Evolutionary conservation across 2,113 vertebrate genomes (phyloP), one percentile per base, ranked within the genome.

Genomic region (Ammodytes dubius): DNA sequence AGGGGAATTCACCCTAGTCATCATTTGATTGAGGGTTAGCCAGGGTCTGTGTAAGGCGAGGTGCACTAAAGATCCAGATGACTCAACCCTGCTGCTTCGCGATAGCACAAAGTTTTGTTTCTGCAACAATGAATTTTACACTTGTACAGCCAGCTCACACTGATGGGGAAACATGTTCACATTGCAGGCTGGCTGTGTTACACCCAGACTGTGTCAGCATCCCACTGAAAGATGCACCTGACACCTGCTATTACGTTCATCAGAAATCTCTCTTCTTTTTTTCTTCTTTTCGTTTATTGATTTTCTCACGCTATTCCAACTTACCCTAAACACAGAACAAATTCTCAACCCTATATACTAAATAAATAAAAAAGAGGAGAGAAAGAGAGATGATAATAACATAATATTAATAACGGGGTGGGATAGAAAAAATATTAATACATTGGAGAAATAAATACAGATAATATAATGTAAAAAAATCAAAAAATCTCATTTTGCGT

Each of bases 51-150:
- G 53, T n/a, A 67, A 2, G 0, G 40, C 81, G 86, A 87, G 74
- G 49, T 58, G 19, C 9, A 39, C 43, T 79, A 42, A 27, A 53
- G 43, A 80, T 80, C 13, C 64, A 14, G 43, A 83, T 91, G 78
- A 83, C 64, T 92, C 89, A 91, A 15, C 14, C 43, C 12, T 66
- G 17, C 46, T n/a, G 8, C 35, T 61, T 42, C 59, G 6, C 50
- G 40, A 58, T 50, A 47, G 42, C 35, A 54, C 19, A 75, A 14
- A 57, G 4, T 63, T 19, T 72, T 45, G 58, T 64, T 82, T 54
- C 19, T 69, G 6, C 27, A 71, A 40, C 43, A 8, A 42, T 59
- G 7, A 27, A 6, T 11, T 58, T 56, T 46, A 64, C 35, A 13
- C 35, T 40, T 80, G 8, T 15, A 27, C 27, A 0, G 6, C 53